Evolutionary conservation across 1,140 invertebrate species (phyloP).

Genomic region (Tachypleus tridentatus): DNA sequence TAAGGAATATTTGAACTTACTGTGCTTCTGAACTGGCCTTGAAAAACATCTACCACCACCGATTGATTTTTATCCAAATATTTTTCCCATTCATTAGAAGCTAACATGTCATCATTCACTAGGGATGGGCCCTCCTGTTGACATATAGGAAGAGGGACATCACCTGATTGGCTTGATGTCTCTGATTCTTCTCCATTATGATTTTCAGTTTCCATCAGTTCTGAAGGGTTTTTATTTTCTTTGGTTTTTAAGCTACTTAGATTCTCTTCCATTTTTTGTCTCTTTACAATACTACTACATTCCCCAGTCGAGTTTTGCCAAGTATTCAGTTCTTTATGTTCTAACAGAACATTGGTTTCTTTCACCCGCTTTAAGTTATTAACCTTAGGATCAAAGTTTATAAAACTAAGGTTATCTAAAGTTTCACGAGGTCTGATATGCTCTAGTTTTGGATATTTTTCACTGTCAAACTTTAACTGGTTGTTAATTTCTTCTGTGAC

Average conservation of each 20-base stretch:
- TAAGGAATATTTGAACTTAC: constrained; percentile 35
- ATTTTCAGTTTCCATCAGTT: too few species aligned
- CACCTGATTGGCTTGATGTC: too few species aligned
- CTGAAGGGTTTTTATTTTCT: too few species aligned
- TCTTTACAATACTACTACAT: too few species aligned
- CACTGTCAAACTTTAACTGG: constrained; percentile 46
- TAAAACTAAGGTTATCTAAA: constrained; percentile 36
- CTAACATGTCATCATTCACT: constrained; percentile 35
- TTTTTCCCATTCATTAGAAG: constrained; percentile 49
- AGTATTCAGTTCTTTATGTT: constrained; percentile 22
- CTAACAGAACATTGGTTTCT: constrained; percentile 36
- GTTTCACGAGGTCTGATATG: constrained; percentile 30
- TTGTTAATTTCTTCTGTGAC: constrained; percentile 42
- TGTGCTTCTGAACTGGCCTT: constrained; percentile 58
- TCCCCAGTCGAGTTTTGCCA: too few species aligned
- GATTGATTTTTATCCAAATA: constrained; percentile 48
- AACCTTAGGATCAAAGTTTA: constrained; percentile 38
- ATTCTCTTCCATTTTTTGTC: too few species aligned
- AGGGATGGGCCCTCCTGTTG: too few species aligned
- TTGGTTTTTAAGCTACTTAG: too few species aligned
- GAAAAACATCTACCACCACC: constrained; percentile 54
- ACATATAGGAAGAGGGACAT: too few species aligned
- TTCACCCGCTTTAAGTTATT: constrained; percentile 39
- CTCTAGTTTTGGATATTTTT: constrained; percentile 46
- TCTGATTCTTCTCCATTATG: too few species aligned